Base-by-base conservation (phyloP, 23 tunicate genomes). In the Phallusia fumigata region DNA sequence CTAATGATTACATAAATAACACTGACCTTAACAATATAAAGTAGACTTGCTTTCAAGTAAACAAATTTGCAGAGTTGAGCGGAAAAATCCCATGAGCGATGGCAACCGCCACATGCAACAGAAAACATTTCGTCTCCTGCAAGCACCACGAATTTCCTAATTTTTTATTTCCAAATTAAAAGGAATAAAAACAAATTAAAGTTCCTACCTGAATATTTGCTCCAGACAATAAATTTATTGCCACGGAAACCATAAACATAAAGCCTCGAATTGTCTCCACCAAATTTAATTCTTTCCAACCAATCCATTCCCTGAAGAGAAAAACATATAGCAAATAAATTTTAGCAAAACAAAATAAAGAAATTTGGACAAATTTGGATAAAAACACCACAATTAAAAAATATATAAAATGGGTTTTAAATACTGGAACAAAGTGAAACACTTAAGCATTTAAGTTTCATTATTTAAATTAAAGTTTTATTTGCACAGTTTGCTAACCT, bases 31-130 rank as follows among this genome's bases (percentile, higher is more conserved):
- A 73, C 88, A 12, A 89, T 49, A 52, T 94, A 49, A 0, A 94
- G 80, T 65, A 22, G 64, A 32, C 98, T 84, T 32, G 90, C 98
- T 85, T 94, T 94, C 16, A 94, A 30, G 73, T 82, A 94, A 18
- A 76, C 94, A 74, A 94, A 83, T 21, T 36, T 76, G 0, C 83
- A 75, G 21, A 53, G 45, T 19, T 31, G 22, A 35, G 64, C 11
- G 0, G 87, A 80, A 30, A 94, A 94, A 31, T 32, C 85, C 98
- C 98, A 94, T 18, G 89, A 87, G 82, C 98, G 82, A 74, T 94
- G 98, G 16, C 98, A 95, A 8, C 98, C 98, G 21, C 98, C 98
- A 74, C 98, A 94, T 13, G 64, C 65, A 33, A 85, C 77, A 24
- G 89, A 80, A 36, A 94, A 85, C 32, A 89, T 5, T 74, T 78